These are phyloP conservation scores for Mastomys natalensis DNA, from an alignment of 2,113 vertebrate genomes.

Conservation along the genomic window DNA sequence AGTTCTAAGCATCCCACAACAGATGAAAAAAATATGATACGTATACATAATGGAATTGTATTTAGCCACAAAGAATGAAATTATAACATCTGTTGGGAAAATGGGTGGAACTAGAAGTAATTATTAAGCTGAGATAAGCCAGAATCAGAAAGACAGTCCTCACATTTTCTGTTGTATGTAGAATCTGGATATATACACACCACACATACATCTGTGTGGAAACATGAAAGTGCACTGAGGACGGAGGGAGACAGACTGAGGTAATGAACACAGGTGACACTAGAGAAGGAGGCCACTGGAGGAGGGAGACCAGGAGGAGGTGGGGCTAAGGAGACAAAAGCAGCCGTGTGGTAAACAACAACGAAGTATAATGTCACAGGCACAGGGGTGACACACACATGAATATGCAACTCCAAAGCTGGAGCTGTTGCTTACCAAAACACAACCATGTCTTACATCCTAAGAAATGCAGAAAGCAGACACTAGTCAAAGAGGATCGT, in stretches of 20 bases:
- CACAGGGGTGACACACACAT: background rate
- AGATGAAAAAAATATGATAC: background rate
- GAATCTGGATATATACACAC: background rate
- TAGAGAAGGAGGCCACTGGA: background rate
- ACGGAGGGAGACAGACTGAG: background rate
- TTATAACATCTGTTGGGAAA: background rate
- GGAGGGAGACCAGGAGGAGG: background rate
- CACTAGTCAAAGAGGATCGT: background rate
- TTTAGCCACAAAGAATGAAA: background rate
- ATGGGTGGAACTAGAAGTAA: background rate
- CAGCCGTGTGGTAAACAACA: background rate
- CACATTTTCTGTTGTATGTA: background rate
- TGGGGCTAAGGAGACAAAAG: background rate
- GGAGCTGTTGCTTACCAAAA: background rate
- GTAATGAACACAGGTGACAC: background rate
- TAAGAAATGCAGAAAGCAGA: background rate
- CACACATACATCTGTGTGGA: too few species aligned
- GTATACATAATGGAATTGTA: background rate
- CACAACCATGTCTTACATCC: background rate
- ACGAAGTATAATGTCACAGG: background rate
- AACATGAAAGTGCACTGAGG: background rate
- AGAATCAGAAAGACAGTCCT: background rate
- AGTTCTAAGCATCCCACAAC: background rate
- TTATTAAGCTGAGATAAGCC: background rate
- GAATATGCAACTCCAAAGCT: background rate